A percentile compares a stretch with the other conserved stretches of the same genome.
Evolutionary conservation across 2,797 vertebrate genomes (phyloP).

Genomic region (Argya squamiceps): DNA sequence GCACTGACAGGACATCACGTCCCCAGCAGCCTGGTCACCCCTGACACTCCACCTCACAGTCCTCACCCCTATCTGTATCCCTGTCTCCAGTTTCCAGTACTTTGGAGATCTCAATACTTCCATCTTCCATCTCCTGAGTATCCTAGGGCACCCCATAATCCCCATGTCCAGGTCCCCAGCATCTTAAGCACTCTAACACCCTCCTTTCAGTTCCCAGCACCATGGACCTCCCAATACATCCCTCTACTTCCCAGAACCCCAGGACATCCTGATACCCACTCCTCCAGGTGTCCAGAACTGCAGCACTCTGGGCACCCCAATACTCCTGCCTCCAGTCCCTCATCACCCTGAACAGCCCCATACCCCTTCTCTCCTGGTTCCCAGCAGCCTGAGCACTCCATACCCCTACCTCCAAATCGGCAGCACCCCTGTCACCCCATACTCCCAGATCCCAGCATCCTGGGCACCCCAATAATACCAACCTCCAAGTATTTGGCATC

Average conservation of each 20-base stretch:
- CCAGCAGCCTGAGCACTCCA: not conserved
- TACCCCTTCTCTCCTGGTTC: not conserved
- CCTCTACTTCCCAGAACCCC: not conserved
- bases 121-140: not conserved
- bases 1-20: not conserved
- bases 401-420: not conserved
- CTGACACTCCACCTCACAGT: not conserved
- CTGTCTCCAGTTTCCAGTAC: not conserved
- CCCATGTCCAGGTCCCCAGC: not conserved
- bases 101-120: not conserved
- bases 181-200: not conserved
- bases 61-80: not conserved
- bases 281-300: not conserved
- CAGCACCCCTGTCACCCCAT: not conserved
- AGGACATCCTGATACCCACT: not conserved
- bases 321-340: not conserved
- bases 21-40: not conserved
- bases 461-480: not conserved
- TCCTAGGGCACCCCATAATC: not conserved
- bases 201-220: not conserved
- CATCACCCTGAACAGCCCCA: not conserved
- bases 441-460: not conserved
- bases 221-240: fast-evolving
- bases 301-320: not conserved
- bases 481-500: not conserved